phyloP scores from a whole-genome alignment of 1,140 invertebrate species.

The Tachypleus tridentatus region DNA sequence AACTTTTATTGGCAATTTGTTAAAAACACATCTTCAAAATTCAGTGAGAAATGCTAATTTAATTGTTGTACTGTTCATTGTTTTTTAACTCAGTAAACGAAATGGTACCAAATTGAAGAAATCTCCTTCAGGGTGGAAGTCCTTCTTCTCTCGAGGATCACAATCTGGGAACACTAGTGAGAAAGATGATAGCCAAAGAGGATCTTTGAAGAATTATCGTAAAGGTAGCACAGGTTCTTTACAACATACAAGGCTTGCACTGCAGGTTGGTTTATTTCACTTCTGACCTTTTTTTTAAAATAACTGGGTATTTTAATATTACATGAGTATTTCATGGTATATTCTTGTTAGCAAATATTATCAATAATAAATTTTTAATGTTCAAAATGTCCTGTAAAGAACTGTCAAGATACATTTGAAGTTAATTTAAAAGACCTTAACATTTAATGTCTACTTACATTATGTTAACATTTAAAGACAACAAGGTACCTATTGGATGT shows the following conservation, averaged over 20 bases:
- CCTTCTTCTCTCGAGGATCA: conserved; percentile 42
- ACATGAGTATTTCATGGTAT: conserved; percentile 2
- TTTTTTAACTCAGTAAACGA: conserved; percentile 9
- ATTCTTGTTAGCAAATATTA: not conserved
- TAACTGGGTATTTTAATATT: not conserved
- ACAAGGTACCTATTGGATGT: too few species aligned
- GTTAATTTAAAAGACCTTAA: too few species aligned
- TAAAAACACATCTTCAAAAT: too few species aligned
- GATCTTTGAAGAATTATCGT: conserved; percentile 8
- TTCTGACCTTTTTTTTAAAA: not conserved
- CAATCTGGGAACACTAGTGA: conserved; percentile 33
- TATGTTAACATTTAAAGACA: too few species aligned
- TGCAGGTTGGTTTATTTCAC: conserved; percentile 7
- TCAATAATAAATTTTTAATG: too few species aligned
- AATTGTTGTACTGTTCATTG: not conserved
- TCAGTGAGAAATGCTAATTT: too few species aligned
- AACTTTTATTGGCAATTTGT: too few species aligned
- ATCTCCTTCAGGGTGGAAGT: conserved; percentile 28
- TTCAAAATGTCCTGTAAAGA: too few species aligned
- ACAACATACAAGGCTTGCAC: conserved; percentile 11
- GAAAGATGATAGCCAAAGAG: conserved; percentile 3
- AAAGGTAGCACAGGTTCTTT: conserved; percentile 18
- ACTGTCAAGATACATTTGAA: too few species aligned
- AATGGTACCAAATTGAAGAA: conserved; percentile 15
- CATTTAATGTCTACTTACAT: too few species aligned